Percentiles rank a stretch among this genome's conserved stretches.
Conservation (phyloP, 1,140 invertebrate species). For the Leucophenga varia region DNA sequence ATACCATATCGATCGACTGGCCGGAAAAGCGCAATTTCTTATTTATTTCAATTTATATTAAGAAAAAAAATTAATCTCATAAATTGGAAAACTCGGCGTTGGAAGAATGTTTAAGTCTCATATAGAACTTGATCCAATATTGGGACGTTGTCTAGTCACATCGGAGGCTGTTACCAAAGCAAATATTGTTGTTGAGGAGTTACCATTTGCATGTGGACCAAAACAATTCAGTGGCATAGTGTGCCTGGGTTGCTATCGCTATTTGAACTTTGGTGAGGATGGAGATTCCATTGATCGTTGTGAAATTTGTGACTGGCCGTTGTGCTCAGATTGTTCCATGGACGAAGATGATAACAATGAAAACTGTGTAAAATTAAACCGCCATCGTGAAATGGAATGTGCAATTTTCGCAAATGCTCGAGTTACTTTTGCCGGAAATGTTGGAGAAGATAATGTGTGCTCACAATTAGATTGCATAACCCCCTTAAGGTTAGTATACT, state of each 20-base stretch:
- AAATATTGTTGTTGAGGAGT: conserved; percentile 71
- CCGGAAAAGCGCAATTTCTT: background rate
- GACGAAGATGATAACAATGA: conserved; percentile 52
- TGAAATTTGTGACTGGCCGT: conserved; percentile 75
- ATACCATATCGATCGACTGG: too few relatives aligned
- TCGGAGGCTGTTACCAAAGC: conserved; percentile 66
- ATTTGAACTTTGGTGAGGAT: conserved; percentile 59
- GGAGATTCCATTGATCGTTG: conserved; percentile 59
- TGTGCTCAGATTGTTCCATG: conserved; percentile 68
- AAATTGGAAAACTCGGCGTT: background rate
- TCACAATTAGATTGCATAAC: conserved; percentile 79
- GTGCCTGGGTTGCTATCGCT: conserved; percentile 73
- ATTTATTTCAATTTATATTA: background rate
- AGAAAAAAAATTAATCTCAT: background rate
- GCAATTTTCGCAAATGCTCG: conserved; percentile 60
- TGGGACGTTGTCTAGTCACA: conserved; percentile 71
- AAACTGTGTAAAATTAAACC: too few relatives aligned
- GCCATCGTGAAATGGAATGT: conserved; percentile 71
- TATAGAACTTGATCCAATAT: conserved; percentile 50
- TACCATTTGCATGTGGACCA: conserved; percentile 73
- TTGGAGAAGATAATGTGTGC: conserved; percentile 62
- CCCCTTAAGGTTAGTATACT: conserved; percentile 67
- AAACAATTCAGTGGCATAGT: conserved; percentile 68
- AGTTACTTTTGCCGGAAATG: conserved; percentile 65
- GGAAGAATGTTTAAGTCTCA: conserved; percentile 40